These are phyloP conservation scores for Brachionus sp. DNA, from an alignment of 1,140 invertebrate genomes.

Conservation along the genomic window DNA sequence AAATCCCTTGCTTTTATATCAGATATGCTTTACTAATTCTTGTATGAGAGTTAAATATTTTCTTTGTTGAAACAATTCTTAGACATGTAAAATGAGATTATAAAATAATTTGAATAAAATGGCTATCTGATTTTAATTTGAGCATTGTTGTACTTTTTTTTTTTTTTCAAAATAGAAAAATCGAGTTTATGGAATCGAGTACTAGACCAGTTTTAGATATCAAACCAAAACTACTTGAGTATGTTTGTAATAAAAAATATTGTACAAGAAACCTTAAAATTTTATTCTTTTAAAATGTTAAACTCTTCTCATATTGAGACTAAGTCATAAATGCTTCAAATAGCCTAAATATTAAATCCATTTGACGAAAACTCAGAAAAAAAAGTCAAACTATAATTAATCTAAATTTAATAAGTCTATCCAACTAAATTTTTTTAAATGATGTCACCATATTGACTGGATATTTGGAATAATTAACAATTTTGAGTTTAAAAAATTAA, in stretches of 20 bases:
- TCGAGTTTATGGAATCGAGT: slow-evolving; percentile 1
- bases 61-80: background rate
- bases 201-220: background rate
- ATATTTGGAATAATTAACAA: background rate
- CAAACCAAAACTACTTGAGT: background rate
- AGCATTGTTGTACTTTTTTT: background rate
- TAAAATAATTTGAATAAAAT: background rate
- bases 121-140: background rate
- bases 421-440: background rate
- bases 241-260: background rate
- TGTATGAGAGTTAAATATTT: background rate
- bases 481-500: background rate
- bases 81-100: background rate
- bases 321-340: background rate
- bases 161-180: background rate
- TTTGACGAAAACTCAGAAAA: background rate
- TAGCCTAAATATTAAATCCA: background rate
- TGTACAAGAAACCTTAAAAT: background rate
- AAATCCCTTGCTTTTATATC: background rate
- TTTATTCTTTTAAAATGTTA: background rate
- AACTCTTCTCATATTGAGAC: background rate
- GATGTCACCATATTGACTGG: background rate
- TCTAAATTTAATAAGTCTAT: background rate
- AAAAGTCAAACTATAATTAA: background rate
- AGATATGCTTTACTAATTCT: background rate